Conservation (phyloP, 92 coral and sea anemone species). For the Chrysogorgia sp. region DNA sequence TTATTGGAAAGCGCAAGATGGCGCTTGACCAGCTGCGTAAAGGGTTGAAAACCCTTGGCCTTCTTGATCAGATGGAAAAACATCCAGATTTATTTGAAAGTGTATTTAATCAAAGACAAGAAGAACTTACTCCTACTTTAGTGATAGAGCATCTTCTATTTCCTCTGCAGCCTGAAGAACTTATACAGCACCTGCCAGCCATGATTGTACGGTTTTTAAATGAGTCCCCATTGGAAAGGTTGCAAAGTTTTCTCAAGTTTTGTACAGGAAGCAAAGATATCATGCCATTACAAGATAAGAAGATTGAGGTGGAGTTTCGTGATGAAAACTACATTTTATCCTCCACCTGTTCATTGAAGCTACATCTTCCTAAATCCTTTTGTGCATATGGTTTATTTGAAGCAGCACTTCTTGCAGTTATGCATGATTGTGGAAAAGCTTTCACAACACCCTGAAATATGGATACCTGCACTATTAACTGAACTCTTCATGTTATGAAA, state of each 20-base stretch:
- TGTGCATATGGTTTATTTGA: constrained; percentile 48
- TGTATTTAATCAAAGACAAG: constrained; percentile 47
- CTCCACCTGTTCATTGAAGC: constrained; percentile 50
- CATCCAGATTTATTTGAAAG: constrained; percentile 59
- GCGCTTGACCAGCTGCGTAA: constrained; percentile 62
- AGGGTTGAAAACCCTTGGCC: constrained; percentile 56
- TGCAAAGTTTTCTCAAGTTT: constrained; percentile 63
- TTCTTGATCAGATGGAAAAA: constrained; percentile 50
- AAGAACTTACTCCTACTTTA: constrained; percentile 38
- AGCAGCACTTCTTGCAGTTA: constrained; percentile 50
- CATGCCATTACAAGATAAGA: constrained; percentile 39
- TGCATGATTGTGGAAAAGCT: constrained; percentile 31
- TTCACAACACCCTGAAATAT: constrained; percentile 1
- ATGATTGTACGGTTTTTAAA: neutral
- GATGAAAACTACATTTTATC: constrained; percentile 42
- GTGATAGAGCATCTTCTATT: constrained; percentile 46
- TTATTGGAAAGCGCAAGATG: constrained; percentile 52
- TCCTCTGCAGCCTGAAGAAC: constrained; percentile 26
- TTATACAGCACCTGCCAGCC: constrained; percentile 7
- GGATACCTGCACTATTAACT: neutral
- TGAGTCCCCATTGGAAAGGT: constrained; percentile 52
- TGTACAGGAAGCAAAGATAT: constrained; percentile 62
- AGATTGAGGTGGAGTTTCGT: constrained; percentile 41
- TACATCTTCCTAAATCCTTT: constrained; percentile 55
- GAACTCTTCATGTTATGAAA: neutral